Evolutionary conservation across 2,113 vertebrate species (phyloP).

Genomic region (Cricetomys ansorgei): DNA sequence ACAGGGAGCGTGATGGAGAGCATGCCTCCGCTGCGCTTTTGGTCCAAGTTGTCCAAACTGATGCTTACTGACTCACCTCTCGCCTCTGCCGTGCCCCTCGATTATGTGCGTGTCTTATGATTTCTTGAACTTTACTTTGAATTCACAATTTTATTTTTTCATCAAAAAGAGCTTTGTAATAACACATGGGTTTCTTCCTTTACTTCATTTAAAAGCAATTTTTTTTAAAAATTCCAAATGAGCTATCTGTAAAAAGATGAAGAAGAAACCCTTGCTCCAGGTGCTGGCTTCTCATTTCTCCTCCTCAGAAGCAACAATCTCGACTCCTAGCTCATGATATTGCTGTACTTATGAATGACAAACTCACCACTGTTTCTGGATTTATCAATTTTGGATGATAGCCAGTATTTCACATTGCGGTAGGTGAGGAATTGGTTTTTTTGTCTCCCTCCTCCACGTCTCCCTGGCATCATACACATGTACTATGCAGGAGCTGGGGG

Average conservation of each 20-base stretch:
- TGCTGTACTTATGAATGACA: neutral
- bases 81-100: neutral
- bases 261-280: neutral
- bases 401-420: neutral
- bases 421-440: neutral
- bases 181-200: neutral
- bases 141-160: neutral
- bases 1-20: neutral
- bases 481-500: neutral
- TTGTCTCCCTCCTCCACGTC: neutral
- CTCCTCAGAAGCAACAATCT: neutral
- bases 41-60: neutral
- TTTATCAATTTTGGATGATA: neutral
- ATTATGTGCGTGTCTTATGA: neutral
- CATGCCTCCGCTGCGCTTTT: neutral
- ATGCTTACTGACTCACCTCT: neutral
- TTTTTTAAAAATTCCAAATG: slow-evolving; percentile 21
- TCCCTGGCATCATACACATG: neutral
- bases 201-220: neutral
- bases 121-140: neutral
- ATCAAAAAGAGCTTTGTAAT: neutral
- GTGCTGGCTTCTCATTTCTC: neutral
- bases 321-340: neutral
- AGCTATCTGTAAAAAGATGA: neutral
- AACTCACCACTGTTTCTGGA: neutral